Evolutionary conservation across 2,113 vertebrate genomes (phyloP).

Genomic region (Enhydra lutris): DNA sequence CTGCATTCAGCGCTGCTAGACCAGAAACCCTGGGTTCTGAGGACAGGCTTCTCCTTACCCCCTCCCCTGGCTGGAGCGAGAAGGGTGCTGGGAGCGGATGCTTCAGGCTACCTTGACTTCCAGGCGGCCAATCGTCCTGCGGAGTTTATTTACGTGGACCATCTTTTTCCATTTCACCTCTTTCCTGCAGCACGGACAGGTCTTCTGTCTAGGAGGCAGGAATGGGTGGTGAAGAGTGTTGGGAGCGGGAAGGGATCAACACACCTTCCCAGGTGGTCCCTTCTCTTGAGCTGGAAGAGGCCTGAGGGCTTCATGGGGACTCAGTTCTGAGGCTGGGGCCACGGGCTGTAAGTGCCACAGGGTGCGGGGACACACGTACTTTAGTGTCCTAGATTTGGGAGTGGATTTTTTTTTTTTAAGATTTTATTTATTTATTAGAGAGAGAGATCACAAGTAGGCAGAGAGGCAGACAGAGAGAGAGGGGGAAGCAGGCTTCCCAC

Average conservation of each 20-base stretch:
- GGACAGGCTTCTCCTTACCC: background rate
- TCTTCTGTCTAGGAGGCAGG: constrained; percentile 82
- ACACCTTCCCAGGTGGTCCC: background rate
- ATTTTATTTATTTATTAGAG: too few relatives aligned
- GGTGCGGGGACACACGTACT: background rate
- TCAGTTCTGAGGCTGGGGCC: background rate
- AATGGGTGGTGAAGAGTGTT: background rate
- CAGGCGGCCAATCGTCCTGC: constrained; percentile 85
- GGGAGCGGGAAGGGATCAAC: background rate
- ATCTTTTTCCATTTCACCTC: constrained; percentile 83
- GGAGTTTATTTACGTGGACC: constrained; percentile 86
- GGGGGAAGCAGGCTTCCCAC: too few relatives aligned
- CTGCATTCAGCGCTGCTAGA: background rate
- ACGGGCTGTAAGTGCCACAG: background rate
- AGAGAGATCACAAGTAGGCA: too few relatives aligned
- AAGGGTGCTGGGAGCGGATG: background rate
- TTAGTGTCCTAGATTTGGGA: background rate
- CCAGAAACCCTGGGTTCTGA: background rate
- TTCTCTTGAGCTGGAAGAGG: background rate
- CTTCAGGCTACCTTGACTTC: constrained; percentile 84
- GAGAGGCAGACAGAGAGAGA: too few relatives aligned
- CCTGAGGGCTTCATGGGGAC: background rate
- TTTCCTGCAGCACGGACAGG: constrained; percentile 89
- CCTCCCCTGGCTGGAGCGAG: accelerated
- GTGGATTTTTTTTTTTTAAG: background rate